Evolutionary conservation across 35 echinoderm and acorn worm genomes (phyloP).

Genomic region (Nesometra sesokonis): DNA sequence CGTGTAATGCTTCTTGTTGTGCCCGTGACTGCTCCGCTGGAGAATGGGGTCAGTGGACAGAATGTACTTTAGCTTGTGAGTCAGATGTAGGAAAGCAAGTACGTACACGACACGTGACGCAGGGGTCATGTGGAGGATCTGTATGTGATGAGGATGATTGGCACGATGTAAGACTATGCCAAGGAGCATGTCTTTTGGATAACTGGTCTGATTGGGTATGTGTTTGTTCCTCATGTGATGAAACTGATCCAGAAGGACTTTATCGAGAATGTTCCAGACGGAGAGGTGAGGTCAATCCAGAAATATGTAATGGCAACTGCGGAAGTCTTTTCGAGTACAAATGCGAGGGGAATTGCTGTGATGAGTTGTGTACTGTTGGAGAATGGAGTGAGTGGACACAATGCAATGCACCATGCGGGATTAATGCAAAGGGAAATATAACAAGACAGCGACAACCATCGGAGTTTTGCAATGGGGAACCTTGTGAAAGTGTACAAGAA

Average conservation of each 20-base stretch:
- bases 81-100: not conserved
- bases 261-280: not conserved
- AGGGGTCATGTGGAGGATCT: not conserved
- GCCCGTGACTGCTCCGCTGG: not conserved
- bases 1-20: not conserved
- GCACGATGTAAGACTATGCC: not conserved
- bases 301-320: not conserved
- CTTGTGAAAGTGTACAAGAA: not conserved
- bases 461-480: not conserved
- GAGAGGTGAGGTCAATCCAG: not conserved
- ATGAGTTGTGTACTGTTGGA: not conserved
- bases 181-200: not conserved
- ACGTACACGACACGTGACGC: not conserved
- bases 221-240: not conserved
- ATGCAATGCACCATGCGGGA: not conserved
- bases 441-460: not conserved
- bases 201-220: not conserved
- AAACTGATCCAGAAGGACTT: not conserved
- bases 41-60: not conserved
- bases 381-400: not conserved
- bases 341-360: not conserved
- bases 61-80: not conserved
- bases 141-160: not conserved
- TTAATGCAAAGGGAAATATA: not conserved
- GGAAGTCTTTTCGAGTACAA: not conserved